These are phyloP conservation scores for Boulengeromyrus knoepffleri DNA, from an alignment of 2,113 vertebrate species.

Conservation along the genomic window DNA sequence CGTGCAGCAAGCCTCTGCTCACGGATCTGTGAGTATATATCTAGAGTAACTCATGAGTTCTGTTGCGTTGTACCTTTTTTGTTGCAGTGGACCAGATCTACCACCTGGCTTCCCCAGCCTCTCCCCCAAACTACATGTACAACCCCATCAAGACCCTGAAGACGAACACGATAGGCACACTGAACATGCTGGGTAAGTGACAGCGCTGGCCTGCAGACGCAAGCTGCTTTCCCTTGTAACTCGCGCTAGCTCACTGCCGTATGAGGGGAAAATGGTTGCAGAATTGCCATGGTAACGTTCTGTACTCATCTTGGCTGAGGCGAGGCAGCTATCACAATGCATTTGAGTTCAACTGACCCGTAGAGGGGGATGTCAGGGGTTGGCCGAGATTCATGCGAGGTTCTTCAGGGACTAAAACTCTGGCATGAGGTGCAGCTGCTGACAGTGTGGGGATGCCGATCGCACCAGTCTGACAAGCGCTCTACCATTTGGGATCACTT, in stretches of 20 bases:
- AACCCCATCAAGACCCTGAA: conserved; percentile 98
- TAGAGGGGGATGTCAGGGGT: neutral
- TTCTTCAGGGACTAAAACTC: neutral
- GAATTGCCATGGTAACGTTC: neutral
- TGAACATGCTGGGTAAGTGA: conserved; percentile 94
- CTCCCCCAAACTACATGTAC: conserved; percentile 99
- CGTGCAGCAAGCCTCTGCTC: neutral
- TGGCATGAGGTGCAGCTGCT: neutral
- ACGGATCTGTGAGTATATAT: neutral
- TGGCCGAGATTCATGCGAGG: neutral
- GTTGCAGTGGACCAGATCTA: conserved; percentile 81
- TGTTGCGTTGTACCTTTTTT: neutral
- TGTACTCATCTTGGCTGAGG: neutral
- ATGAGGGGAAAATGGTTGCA: neutral
- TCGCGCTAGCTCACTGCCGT: neutral
- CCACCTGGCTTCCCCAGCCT: conserved; percentile 93
- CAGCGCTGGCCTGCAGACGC: neutral
- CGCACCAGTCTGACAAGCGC: neutral
- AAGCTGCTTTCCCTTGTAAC: neutral
- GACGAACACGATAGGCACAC: conserved; percentile 93
- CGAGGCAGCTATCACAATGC: neutral
- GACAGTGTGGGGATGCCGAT: neutral
- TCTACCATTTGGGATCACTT: neutral
- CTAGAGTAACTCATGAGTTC: neutral
- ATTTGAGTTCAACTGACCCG: neutral